Conservation (phyloP, 1,140 invertebrate species). For the Ctenoplectra terminalis region DNA sequence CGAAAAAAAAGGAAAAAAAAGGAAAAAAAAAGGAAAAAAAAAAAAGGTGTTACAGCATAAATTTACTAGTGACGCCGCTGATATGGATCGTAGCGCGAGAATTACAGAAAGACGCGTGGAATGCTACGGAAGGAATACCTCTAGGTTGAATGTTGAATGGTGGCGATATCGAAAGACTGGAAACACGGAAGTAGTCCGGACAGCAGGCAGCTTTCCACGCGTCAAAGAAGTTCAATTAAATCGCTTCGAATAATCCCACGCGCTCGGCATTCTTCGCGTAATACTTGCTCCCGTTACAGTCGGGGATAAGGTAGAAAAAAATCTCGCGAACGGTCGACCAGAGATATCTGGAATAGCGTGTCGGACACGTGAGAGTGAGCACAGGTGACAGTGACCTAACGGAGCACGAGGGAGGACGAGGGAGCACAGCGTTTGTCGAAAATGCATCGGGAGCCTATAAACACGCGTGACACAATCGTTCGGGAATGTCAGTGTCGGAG, state of each 20-base stretch:
- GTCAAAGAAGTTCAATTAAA: conserved; percentile 4
- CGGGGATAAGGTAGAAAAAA: background rate
- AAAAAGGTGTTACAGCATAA: too few species aligned
- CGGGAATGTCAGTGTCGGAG: conserved; percentile 70
- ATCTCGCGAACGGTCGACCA: background rate
- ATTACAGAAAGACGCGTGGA: background rate
- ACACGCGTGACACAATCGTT: conserved; percentile 73
- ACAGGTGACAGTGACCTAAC: conserved; percentile 57
- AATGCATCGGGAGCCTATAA: conserved; percentile 69
- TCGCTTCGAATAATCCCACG: conserved; percentile 9
- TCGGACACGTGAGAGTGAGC: conserved; percentile 47
- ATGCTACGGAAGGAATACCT: background rate
- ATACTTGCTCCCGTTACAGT: background rate
- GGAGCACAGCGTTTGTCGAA: conserved; percentile 58
- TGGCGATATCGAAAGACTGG: background rate
- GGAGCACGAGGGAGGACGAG: background rate
- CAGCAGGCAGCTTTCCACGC: conserved; percentile 21
- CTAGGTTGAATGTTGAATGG: background rate
- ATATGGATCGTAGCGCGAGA: background rate
- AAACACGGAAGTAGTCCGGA: conserved; percentile 15
- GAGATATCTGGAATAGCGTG: conserved; percentile 1
- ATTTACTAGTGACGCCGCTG: background rate
- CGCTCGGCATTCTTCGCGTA: conserved; percentile 38
- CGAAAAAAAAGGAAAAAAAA: too few species aligned
- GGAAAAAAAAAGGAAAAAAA: too few species aligned